Conservation (phyloP, 2,888 invertebrate genomes). For the Limnephilus lunatus region DNA sequence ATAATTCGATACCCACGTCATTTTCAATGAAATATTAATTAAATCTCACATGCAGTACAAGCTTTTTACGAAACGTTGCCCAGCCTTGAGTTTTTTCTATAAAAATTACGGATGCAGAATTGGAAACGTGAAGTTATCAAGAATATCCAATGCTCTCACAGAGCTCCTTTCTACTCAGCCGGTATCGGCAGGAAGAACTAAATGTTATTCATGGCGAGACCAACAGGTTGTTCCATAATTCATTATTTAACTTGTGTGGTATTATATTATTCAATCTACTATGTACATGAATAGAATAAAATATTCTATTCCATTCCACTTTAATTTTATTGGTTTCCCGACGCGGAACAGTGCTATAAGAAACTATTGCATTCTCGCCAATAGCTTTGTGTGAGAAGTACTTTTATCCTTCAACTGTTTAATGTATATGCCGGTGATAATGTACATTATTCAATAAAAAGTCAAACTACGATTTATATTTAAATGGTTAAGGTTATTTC, state of each 20-base stretch:
- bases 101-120: background rate
- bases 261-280: background rate
- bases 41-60: background rate
- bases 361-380: background rate
- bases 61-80: background rate
- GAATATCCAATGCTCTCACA: background rate
- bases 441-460: background rate
- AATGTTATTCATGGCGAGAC: conserved; percentile 13
- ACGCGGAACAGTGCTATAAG: background rate
- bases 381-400: background rate
- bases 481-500: background rate
- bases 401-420: background rate
- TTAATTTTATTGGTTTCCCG: background rate
- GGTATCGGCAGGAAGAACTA: background rate
- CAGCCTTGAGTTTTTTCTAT: background rate
- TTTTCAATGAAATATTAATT: background rate
- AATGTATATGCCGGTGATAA: background rate
- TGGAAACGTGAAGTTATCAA: background rate
- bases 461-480: background rate
- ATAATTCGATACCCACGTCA: no score
- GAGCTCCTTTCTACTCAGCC: background rate
- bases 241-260: background rate
- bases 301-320: background rate
- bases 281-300: background rate
- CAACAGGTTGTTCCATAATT: background rate